Percentiles rank a stretch among this genome's conserved stretches.
phyloP scores from a whole-genome alignment of 2,888 invertebrate genomes.

The Bruchidius siliquastri region DNA sequence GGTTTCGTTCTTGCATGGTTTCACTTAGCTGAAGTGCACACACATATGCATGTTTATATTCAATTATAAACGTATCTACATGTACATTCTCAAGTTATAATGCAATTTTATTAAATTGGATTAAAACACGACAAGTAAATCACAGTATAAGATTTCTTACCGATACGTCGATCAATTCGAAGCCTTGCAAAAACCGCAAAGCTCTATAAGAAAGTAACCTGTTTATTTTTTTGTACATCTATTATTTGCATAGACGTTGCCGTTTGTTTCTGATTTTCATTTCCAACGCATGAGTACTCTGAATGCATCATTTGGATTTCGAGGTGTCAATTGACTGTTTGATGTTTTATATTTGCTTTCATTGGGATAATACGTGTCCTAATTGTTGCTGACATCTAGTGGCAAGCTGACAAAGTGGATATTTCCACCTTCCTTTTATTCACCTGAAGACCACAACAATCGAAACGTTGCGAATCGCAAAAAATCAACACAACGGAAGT shows the following conservation, averaged over 20 bases:
- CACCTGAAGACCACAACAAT: no score
- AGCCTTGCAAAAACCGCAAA: constrained; percentile 13
- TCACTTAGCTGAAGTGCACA: not conserved
- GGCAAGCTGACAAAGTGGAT: no score
- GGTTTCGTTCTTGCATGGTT: not conserved
- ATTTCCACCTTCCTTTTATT: no score
- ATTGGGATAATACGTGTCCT: no score
- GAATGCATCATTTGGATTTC: no score
- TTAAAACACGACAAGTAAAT: constrained; percentile 25
- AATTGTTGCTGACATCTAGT: no score
- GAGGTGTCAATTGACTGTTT: no score
- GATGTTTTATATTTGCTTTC: no score
- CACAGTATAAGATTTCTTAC: constrained; percentile 32
- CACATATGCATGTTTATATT: constrained; percentile 1
- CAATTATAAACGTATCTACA: constrained; percentile 2
- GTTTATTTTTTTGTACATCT: not conserved
- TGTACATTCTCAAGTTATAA: constrained; percentile 23
- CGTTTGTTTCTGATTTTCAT: not conserved
- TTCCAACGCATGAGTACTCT: not conserved
- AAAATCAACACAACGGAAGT: no score
- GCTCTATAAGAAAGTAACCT: not conserved
- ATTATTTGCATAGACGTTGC: not conserved
- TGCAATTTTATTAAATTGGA: constrained; percentile 40
- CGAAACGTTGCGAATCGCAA: no score
- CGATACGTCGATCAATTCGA: constrained; percentile 27